These are phyloP conservation scores for Sminthurinus aureus DNA, from an alignment of 2,888 invertebrate species.

Conservation along the genomic window DNA sequence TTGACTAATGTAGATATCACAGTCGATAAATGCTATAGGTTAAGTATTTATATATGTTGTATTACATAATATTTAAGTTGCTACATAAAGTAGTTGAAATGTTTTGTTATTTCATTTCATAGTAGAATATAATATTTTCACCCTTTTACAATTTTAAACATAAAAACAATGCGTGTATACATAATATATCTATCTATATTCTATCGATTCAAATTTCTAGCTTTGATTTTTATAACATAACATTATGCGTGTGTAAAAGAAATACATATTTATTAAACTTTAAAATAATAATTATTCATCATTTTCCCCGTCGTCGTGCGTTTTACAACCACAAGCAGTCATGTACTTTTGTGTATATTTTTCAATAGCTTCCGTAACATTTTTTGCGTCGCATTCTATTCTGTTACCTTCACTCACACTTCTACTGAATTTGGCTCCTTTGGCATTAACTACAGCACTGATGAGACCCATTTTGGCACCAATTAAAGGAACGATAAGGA, in stretches of 20 bases:
- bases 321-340: no score
- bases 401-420: neutral
- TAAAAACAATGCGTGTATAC: no score
- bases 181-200: neutral
- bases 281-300: neutral
- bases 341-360: neutral
- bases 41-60: no score
- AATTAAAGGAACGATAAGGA: constrained; percentile 51
- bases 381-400: neutral
- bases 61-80: no score
- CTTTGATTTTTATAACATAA: no score
- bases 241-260: neutral
- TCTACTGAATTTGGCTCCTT: neutral
- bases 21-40: no score
- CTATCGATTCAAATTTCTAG: neutral
- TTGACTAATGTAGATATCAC: no score
- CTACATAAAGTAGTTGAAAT: no score
- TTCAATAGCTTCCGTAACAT: neutral
- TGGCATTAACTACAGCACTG: neutral
- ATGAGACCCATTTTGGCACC: constrained; percentile 45
- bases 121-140: no score
- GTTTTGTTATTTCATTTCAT: no score
- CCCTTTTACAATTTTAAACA: no score
- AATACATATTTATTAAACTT: neutral
- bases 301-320: no score